These are phyloP conservation scores for Romanogobio albipinnatus DNA, from an alignment of 2,113 vertebrate species.

Conservation along the genomic window DNA sequence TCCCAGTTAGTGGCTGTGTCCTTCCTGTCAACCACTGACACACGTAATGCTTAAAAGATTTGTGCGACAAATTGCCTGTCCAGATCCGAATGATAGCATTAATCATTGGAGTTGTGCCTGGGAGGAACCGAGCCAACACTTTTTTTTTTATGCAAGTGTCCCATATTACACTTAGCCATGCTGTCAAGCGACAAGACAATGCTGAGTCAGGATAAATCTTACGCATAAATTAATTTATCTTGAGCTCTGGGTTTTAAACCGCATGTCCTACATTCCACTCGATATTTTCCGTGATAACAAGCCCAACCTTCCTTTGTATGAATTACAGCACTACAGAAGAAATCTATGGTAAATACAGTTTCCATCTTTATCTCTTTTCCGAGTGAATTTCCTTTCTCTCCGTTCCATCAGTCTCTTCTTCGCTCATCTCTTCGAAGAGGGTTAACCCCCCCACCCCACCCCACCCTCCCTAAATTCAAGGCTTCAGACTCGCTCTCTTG, in stretches of 20 bases:
- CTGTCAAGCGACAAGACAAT: background rate
- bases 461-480: background rate
- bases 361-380: background rate
- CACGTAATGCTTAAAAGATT: conserved; percentile 2
- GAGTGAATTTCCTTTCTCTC: background rate
- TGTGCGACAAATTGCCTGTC: conserved; percentile 36
- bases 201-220: conserved; percentile 29
- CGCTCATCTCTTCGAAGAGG: background rate
- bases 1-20: conserved; percentile 20
- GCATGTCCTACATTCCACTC: background rate
- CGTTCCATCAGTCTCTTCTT: background rate
- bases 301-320: background rate
- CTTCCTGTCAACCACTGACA: conserved; percentile 1
- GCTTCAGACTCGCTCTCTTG: conserved; percentile 18
- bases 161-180: background rate
- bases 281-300: background rate
- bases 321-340: too few species aligned
- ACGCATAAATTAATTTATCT: conserved; percentile 3
- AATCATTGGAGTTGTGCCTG: conserved; percentile 5
- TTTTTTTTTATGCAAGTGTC: conserved; percentile 10
- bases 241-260: background rate
- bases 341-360: too few species aligned
- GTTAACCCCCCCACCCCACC: background rate
- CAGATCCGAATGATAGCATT: conserved; percentile 35
- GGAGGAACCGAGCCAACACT: background rate